These are phyloP conservation scores for Irena cyanogastra DNA, from an alignment of 2,113 vertebrate genomes.

Conservation along the genomic window DNA sequence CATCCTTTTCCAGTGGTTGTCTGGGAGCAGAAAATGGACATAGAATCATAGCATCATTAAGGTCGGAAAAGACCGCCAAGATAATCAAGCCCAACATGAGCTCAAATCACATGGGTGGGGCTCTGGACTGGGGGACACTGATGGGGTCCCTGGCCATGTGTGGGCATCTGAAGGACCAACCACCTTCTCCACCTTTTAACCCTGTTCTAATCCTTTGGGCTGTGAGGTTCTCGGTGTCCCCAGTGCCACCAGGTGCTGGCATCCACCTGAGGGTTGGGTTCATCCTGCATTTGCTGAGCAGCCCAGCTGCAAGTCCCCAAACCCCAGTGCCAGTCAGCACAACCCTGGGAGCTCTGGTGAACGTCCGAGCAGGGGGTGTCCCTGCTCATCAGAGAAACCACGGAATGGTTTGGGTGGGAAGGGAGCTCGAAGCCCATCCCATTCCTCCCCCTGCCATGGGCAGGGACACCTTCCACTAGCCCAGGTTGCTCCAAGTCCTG, in stretches of 20 bases:
- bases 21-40: background rate
- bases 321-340: background rate
- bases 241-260: background rate
- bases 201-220: background rate
- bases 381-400: background rate
- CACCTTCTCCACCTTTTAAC: background rate
- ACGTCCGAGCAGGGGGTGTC: background rate
- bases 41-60: background rate
- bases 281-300: background rate
- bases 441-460: background rate
- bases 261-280: background rate
- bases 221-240: rapidly evolving
- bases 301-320: no score
- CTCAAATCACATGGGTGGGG: background rate
- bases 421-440: rapidly evolving
- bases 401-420: background rate
- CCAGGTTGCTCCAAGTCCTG: rapidly evolving
- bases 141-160: background rate
- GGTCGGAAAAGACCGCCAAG: background rate
- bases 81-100: background rate
- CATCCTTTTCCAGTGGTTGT: background rate
- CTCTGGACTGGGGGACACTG: background rate
- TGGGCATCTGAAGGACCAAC: background rate
- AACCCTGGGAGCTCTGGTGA: background rate
- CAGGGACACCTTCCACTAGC: rapidly evolving